A percentile compares a stretch with the other conserved stretches of the same genome.
Conservation (phyloP, 2,797 vertebrate genomes). For the Sciaenops ocellatus region DNA sequence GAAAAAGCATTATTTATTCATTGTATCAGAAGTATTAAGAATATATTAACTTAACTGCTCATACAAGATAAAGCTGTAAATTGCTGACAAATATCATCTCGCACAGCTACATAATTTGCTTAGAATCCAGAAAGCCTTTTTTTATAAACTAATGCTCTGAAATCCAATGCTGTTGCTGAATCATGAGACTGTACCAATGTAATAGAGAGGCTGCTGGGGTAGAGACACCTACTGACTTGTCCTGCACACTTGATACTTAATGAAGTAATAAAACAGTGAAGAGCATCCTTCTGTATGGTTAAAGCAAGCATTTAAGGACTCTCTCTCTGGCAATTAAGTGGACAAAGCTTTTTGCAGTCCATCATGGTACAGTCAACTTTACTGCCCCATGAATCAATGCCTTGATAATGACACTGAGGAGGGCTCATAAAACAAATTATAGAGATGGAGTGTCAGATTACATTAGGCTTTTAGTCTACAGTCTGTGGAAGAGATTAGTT, state of each 20-base stretch:
- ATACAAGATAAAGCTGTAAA: slow-evolving; percentile 48
- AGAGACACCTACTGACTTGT: slow-evolving; percentile 57
- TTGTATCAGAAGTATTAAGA: slow-evolving; percentile 1
- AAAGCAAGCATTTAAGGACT: slow-evolving; percentile 41
- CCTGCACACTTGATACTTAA: slow-evolving; percentile 54
- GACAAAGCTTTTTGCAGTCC: slow-evolving; percentile 57
- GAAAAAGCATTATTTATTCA: slow-evolving; percentile 5
- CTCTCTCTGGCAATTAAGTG: slow-evolving; percentile 56
- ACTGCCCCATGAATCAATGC: slow-evolving; percentile 64
- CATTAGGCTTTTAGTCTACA: slow-evolving; percentile 70
- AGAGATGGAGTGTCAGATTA: slow-evolving; percentile 74
- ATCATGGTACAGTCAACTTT: slow-evolving; percentile 58
- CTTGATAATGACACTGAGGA: slow-evolving; percentile 70
- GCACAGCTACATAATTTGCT: slow-evolving; percentile 64
- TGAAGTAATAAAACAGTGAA: slow-evolving; percentile 58
- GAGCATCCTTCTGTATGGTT: slow-evolving; percentile 33
- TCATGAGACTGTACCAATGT: slow-evolving; percentile 56
- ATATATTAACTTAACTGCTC: slow-evolving; percentile 24
- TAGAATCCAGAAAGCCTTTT: slow-evolving; percentile 50
- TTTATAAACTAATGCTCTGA: slow-evolving; percentile 65
- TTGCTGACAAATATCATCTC: slow-evolving; percentile 62
- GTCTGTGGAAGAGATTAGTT: slow-evolving; percentile 64
- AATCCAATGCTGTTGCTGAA: slow-evolving; percentile 72
- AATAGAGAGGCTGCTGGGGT: slow-evolving; percentile 49
- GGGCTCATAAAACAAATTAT: slow-evolving; percentile 78